Conservation (phyloP, 2,797 vertebrate species). For the Spinibarbus caldwelli region DNA sequence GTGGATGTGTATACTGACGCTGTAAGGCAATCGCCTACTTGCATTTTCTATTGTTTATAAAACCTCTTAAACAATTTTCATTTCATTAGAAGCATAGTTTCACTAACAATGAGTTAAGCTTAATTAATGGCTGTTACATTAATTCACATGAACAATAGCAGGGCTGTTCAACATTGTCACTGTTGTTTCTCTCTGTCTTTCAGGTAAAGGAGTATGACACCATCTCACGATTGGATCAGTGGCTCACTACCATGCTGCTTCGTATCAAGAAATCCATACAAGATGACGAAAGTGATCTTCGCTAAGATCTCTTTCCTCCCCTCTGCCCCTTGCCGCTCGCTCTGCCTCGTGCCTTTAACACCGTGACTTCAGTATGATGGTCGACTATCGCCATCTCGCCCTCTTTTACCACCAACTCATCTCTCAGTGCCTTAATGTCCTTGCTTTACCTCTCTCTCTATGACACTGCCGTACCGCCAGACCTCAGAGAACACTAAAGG, state of each 20-base stretch:
- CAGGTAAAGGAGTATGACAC: slow-evolving; percentile 87
- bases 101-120: too few species aligned
- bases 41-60: neutral
- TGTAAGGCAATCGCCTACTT: slow-evolving; percentile 73
- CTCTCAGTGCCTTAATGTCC: slow-evolving; percentile 26
- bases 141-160: neutral
- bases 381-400: neutral
- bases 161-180: neutral
- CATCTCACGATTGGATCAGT: slow-evolving; percentile 92
- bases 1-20: slow-evolving; percentile 90
- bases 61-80: neutral
- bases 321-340: neutral
- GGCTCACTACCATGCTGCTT: slow-evolving; percentile 94
- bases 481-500: slow-evolving; percentile 49
- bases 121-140: too few species aligned
- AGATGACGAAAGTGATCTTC: slow-evolving; percentile 87
- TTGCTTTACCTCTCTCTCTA: slow-evolving; percentile 12
- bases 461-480: neutral
- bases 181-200: neutral
- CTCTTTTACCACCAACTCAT: slow-evolving; percentile 14
- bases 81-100: neutral
- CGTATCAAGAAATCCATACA: slow-evolving; percentile 94
- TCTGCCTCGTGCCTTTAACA: neutral
- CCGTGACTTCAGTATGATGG: neutral
- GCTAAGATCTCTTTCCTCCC: slow-evolving; percentile 71